Percentiles rank a stretch among this genome's conserved stretches.
Evolutionary conservation across 2,797 vertebrate species (phyloP).

Genomic region (Microctenopoma lineatum): DNA sequence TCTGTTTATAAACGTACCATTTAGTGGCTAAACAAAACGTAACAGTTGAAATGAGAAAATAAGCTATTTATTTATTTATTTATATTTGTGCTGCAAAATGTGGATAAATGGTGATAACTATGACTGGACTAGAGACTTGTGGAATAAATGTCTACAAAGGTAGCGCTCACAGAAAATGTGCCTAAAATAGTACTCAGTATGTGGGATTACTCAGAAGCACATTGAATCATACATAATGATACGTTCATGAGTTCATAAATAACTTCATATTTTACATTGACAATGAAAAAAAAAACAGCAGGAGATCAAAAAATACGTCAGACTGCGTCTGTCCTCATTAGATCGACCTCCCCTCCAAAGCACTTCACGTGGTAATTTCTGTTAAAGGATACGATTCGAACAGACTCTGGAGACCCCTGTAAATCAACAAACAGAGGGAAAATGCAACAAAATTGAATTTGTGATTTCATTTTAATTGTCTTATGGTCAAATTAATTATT

Average conservation of each 20-base stretch:
- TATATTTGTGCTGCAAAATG: too few species aligned
- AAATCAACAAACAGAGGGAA: slow-evolving; percentile 20
- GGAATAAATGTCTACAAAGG: too few species aligned
- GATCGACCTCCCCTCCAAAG: slow-evolving; percentile 84
- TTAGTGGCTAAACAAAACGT: too few species aligned
- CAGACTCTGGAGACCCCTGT: slow-evolving; percentile 91
- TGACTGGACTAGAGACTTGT: too few species aligned
- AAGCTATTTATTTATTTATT: too few species aligned
- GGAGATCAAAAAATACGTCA: background rate
- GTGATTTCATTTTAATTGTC: background rate
- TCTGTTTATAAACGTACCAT: too few species aligned
- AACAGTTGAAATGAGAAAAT: too few species aligned
- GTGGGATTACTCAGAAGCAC: too few species aligned
- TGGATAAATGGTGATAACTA: too few species aligned
- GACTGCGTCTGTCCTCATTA: slow-evolving; percentile 25
- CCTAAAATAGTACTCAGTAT: too few species aligned
- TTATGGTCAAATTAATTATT: background rate
- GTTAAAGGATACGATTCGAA: slow-evolving; percentile 88
- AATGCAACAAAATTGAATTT: background rate
- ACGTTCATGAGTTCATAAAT: background rate
- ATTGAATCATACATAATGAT: too few species aligned
- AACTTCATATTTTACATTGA: slow-evolving; percentile 2
- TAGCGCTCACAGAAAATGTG: too few species aligned
- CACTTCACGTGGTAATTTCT: slow-evolving; percentile 90
- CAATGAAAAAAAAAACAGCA: background rate